Base-by-base conservation (phyloP, 2,797 vertebrate species). In the Harpagifer antarcticus region DNA sequence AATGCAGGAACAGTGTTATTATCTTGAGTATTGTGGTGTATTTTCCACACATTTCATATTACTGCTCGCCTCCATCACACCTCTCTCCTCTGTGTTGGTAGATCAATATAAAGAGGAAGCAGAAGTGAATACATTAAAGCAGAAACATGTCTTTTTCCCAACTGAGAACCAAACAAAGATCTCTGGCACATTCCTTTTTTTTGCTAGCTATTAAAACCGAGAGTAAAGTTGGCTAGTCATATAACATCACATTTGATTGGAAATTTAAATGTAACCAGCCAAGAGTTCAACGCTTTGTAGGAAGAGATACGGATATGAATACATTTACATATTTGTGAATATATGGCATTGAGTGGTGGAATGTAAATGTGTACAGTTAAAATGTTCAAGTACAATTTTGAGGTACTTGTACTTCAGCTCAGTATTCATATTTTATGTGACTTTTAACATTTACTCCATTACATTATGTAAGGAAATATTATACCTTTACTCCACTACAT, bases 121-220 rank as follows among this genome's bases (percentile, higher is more conserved):
- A 57, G 9, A 49, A n/a, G 42, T 57, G 8, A 49, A 44, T 60
- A 19, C 42, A 69, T 57, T 8, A 9, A 48, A 48, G 47, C 47
- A 48, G 16, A 48, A 48, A 16, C 47, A 47, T 47, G 45, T 16
- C 16, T 47, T 16, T 16, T 50, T 47, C 8, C 45, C 16, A 47
- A 20, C 27, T 53, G 19, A 60, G 16, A 72, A 45, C 27, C 48
- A 68, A 37, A 52, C 14, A 58, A 20, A 63, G 2, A 15, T n/a
- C 42, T 61, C 11, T 44, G 12, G 42, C 33, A 10, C 1, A 10
- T 63, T 37, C 7, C 9, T 1, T 9, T 13, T 43, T 31, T 57
- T 12, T 59, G 20, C 16, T 14, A 52, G 49, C 10, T 20, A 5
- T 5, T 13, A 52, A 19, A 5, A 23, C 50, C 50, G 15, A 20